Evolutionary conservation across 2,113 vertebrate genomes (phyloP), one percentile per base, ranked within the genome.

Genomic region (Trematocara variabile): DNA sequence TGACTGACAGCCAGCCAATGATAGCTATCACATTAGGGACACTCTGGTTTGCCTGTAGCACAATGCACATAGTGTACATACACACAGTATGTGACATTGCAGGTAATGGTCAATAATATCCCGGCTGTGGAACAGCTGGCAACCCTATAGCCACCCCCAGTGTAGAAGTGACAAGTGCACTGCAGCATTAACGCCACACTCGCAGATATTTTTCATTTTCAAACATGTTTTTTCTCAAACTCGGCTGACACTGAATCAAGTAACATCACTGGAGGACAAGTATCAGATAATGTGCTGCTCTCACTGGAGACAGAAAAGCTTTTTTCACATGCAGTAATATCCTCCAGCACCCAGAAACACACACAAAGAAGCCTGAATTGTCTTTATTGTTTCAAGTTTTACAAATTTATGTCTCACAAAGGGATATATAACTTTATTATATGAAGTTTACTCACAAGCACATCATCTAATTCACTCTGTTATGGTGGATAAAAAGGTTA

Each of bases 131-230:
- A 33, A 58, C 55, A 58, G 28, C 25, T n/a, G 30, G 56, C 56
- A n/a, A 34, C 30, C 56, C 30, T 60, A 34, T n/a, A 11, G 56
- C 58, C 33, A 63, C 58, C 30, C 33, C 0, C 5, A 1, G 25
- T 48, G 22, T 48, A 48, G 68, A 46, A 10, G 8, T 48, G 68
- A 73, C 22, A 73, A 7, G 14, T 10, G 39, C 5, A 10, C 44
- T 75, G 34, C 22, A 56, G 37, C 22, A 16, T 28, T 56, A 41
- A 28, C 2, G 25, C 22, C 22, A 22, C 30, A 11, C 14, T 39
- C 2, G 6, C 77, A 30, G 20, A 79, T n/a, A 41, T 30, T 44
- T 79, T 58, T 79, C n/a, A 18, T 39, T 79, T 41, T 79, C 52
- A 54, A 54, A 16, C 77, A 30, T 12, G 39, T 70, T 53, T 39